Conservation (phyloP, 1,140 invertebrate species). For the Hormaphis cornu region DNA sequence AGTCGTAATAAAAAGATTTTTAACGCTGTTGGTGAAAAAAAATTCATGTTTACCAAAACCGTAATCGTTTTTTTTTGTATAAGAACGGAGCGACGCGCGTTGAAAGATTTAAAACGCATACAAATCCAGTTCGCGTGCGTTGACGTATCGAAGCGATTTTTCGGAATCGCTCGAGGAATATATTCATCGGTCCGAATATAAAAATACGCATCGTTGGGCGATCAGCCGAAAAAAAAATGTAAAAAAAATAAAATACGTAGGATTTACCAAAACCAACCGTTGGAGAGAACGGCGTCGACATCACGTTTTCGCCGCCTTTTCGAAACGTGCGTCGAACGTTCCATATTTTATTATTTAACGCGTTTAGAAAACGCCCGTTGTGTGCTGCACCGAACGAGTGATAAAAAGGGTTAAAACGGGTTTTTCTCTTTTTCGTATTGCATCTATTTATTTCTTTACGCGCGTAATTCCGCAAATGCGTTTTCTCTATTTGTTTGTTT, state of each 20-base stretch:
- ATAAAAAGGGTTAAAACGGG: background rate
- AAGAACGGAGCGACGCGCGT: too few relatives aligned
- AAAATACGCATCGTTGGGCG: background rate
- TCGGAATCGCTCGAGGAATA: background rate
- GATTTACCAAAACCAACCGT: background rate
- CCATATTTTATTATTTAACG: background rate
- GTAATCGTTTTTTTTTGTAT: too few relatives aligned
- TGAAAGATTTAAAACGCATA: background rate
- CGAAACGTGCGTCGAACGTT: background rate
- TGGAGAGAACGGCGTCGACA: background rate
- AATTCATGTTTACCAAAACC: too few relatives aligned
- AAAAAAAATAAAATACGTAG: slow-evolving; percentile 1
- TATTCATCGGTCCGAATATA: slow-evolving; percentile 15
- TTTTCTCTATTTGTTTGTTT: background rate
- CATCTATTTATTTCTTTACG: background rate
- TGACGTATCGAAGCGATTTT: background rate
- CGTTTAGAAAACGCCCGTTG: background rate
- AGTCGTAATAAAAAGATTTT: too few relatives aligned
- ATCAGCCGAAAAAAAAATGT: background rate
- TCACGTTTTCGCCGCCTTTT: background rate
- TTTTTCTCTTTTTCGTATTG: background rate
- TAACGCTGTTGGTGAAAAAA: too few relatives aligned
- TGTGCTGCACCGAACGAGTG: background rate
- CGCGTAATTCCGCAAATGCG: too few relatives aligned
- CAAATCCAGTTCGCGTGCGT: background rate